A percentile compares a stretch with the other conserved stretches of the same genome.
Conservation (phyloP, 2,113 vertebrate species). For the Aspiorhynchus laticeps region DNA sequence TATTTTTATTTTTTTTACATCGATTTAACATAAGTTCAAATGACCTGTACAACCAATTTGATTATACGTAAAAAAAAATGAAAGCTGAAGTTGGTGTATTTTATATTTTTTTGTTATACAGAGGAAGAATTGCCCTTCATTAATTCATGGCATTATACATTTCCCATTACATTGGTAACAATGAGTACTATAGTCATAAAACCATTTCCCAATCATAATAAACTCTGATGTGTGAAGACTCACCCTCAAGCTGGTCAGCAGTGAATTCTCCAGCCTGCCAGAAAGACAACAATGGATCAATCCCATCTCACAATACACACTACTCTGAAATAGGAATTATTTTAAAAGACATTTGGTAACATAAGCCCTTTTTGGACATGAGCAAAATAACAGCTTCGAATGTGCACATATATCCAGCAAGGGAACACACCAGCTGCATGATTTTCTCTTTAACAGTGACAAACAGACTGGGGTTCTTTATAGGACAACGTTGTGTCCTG, state of each 20-base stretch:
- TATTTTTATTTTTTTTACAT: too few species aligned
- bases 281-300: constrained; percentile 50
- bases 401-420: not conserved
- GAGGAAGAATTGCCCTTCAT: not conserved
- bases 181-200: not conserved
- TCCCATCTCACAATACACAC: constrained; percentile 11
- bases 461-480: not conserved
- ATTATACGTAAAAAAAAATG: too few species aligned
- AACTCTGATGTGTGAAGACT: constrained; percentile 55
- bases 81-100: too few species aligned
- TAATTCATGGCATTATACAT: not conserved
- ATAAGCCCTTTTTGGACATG: not conserved
- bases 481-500: not conserved
- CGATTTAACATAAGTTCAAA: too few species aligned
- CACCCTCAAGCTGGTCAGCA: constrained; percentile 79
- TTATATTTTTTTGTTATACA: too few species aligned
- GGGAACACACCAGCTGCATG: not conserved
- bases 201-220: not conserved
- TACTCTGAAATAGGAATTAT: not conserved
- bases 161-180: not conserved
- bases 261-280: constrained; percentile 65
- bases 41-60: too few species aligned
- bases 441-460: constrained; percentile 7
- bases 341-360: not conserved
- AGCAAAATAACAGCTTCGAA: constrained; percentile 7